Evolutionary conservation across 2,113 vertebrate species (phyloP), one percentile per base, ranked within the genome.

Genomic region (Chloebia gouldiae): DNA sequence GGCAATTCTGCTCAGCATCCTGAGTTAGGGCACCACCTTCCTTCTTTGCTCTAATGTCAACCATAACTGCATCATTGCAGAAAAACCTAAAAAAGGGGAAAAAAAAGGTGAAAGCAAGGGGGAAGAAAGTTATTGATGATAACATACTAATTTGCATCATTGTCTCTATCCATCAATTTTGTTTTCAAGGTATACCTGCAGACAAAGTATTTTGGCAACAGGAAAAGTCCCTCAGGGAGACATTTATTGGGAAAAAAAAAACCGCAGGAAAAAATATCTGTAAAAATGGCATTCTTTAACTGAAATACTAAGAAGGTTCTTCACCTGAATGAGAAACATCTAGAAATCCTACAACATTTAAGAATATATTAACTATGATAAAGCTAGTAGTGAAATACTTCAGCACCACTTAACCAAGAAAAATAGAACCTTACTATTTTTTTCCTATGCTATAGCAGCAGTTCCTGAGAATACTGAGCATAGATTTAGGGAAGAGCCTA

Each of bases 21-120:
- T 75, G 53, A 47, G 50, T 49, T 82, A 88, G 45, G 56, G 93
- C 93, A 77, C 13, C 31, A 37, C n/a, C 87, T 69, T 87, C 70
- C 76, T 97, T 70, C 56, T 95, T 75, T 73, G 64, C 22, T 30
- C 9, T 24, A 49, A 27, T 39, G 7, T 89, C 93, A 66, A 78
- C 24, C 8, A 25, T 39, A 78, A 96, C 84, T 51, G 50, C 72
- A 53, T 86, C 76, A 76, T 27, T 97, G 88, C 97, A 98, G 96
- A 99, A 99, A 97, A 99, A 99, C 75, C 99, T 99, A 94, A 53
- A 45, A 54, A 24, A 75, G 1, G 14, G 25, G 54, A 10, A 31
- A 70, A 33, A 51, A 27, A 21, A 31, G 76, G 4, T 28, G 5
- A 76, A 86, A 27, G 5, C 14, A 82, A 77, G 19, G 39, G 11